Base-by-base conservation (phyloP, 1,140 invertebrate species). In the Marisa cornuarietis region DNA sequence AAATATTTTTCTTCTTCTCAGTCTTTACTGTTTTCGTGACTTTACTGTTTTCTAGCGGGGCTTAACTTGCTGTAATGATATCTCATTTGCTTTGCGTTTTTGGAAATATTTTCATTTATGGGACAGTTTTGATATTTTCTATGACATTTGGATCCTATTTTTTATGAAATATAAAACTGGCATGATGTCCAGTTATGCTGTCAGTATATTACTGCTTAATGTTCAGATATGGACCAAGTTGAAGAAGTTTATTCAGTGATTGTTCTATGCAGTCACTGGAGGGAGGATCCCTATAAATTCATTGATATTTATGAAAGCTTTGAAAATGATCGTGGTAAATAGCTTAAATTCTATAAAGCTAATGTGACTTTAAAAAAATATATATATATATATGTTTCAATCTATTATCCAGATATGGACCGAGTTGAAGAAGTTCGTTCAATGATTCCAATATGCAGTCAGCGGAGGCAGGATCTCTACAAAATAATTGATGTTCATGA, bases 381-480 rank as follows among this genome's bases (percentile, higher is more conserved):
- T 4, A 52, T 65, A 62, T 18, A 26, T 10, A 62, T 54, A n/a
- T 22, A 79, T 31, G 16, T 0, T 18, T 16, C 18, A 26, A 69
- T 79, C 63, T 76, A 63, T 73, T 82, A 83, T 81, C 71, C 89
- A 96, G 95, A 97, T 93, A 89, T 96, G 71, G 90, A 91, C 42
- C 90, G 94, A 80, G 93, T 96, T 52, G 93, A 95, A 65, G 93
- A 95, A 87, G 94, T 96, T 1, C 92, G 96, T 81, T 90, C 92
- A 58, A 95, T 96, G 91, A 96, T 98, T 86, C 96, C 96, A 18
- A 93, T 95, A 51, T 93, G 91, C 76, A 89, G 89, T 58, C 96
- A 98, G 91, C 93, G 94, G 83, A 93, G 96, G 83, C 93, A 92
- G 3, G 96, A 98, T 90, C 83, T 98, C 10, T 98, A 98, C 88